Conservation (phyloP, 2,113 vertebrate genomes). For the Bungarus multicinctus region DNA sequence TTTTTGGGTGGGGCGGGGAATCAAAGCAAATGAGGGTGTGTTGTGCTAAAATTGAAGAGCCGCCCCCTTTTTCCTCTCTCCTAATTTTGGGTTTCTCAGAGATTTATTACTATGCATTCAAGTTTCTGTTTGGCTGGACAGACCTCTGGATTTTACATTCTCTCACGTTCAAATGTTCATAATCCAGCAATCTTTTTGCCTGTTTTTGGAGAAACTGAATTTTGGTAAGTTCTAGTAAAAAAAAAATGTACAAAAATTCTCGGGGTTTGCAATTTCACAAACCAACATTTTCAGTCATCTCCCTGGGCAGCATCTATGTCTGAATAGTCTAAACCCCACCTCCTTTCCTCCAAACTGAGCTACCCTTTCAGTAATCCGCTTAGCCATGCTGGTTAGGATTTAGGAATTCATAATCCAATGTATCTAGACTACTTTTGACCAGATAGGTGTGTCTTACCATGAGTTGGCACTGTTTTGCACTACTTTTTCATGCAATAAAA, state of each 20-base stretch:
- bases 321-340: not conserved
- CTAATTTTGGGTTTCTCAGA: not conserved
- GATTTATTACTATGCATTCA: not conserved
- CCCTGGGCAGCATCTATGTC: not conserved
- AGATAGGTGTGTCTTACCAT: not conserved
- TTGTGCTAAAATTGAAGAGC: not conserved
- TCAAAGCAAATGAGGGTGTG: not conserved
- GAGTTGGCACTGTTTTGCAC: not conserved
- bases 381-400: not conserved
- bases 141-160: not conserved
- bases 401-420: not conserved
- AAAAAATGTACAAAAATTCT: not conserved
- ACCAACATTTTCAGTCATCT: not conserved
- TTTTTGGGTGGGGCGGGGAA: not conserved
- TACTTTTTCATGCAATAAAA: not conserved
- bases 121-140: not conserved
- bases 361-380: not conserved
- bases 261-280: not conserved
- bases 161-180: not conserved
- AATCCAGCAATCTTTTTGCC: not conserved
- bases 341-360: not conserved
- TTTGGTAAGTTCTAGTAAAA: not conserved
- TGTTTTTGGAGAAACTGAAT: not conserved
- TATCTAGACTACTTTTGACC: not conserved
- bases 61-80: too few relatives aligned